Base-by-base conservation (phyloP, 2,888 invertebrate species). In the Drosophila diplacantha region DNA sequence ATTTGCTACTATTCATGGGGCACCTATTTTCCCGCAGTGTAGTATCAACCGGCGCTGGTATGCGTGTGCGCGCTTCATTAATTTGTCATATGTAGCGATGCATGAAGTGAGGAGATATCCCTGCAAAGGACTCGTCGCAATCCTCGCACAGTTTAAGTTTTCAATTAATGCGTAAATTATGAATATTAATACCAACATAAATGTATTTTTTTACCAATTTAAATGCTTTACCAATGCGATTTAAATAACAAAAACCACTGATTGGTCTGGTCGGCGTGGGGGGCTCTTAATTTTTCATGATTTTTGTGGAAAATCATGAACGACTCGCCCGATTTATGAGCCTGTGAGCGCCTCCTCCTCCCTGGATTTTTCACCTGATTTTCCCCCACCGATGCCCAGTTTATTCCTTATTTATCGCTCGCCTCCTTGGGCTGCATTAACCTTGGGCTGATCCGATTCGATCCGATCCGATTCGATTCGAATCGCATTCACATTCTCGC, bases 11-110 rank as follows among this genome's bases (percentile, higher is more conserved):
- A 1, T 14, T 14, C 11, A 41, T 16, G 18, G 2, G 0, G 16
- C 14, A 18, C 5, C 3, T 5, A 18, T 29, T 29, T 44, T 29
- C 29, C 3, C 2, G 1, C 18, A 29, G 29, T 44, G 18, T 18
- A 29, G 3, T 5, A 14, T 29, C 18, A 44, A 5, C 2, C 18
- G 18, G 5, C 14, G 18, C 11, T 44, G 26, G 22, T 44, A 37
- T 39, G 44, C 20, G 5, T 29, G 44, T 29, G 37, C 39, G 16
- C 68, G 72, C 77, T 81, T 81, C 70, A 81, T 79, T 81, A 77
- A 81, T 81, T 81, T 81, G 79, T 73, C 80, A 78, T 81, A 73
- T 69, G 81, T 73, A 75, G 57, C 69, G 74, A 59, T 71, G 73
- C 71, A 78, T 78, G 62, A 78, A 69, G 50, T 46, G 67, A 58